Evolutionary conservation across 2,113 vertebrate species (phyloP), one percentile per base, ranked within the genome.

Genomic region (Eulemur macaco): DNA sequence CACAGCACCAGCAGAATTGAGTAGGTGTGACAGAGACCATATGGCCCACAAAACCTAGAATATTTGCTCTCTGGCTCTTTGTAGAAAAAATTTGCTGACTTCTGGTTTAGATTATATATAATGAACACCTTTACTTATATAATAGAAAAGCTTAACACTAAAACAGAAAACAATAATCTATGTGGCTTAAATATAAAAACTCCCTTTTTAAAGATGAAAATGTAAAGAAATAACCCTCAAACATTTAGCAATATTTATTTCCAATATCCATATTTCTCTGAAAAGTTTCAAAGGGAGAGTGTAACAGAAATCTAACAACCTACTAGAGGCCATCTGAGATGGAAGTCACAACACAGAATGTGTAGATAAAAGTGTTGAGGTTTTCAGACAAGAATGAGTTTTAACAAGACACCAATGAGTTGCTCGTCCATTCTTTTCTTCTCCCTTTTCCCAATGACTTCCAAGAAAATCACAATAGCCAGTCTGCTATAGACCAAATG

Each of bases 141-240:
- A 52, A 68, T 31, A 76, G 73, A 11, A 89, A 85, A 91, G 37
- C 31, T 68, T 39, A 86, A 64, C 4, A 10, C 6, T 85, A 60
- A 80, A 95, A 69, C 21, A 69, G 39, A 86, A 97, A 94, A 56
- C 25, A 73, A 31, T 95, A 37, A 69, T 58, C 42, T 58, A 42
- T 58, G 12, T 50, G 6, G 39, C 54, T 86, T 89, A 76, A 85
- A 34, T 81, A 93, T 27, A 45, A 94, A 96, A 84, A 29, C 1
- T 20, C 8, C 23, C 50, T 12, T 54, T 86, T 84, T 31, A 91
- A 88, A 94, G 29, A 42, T n/a, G 68, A 52, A 77, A 64, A 42
- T 50, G 13, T 56, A 58, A 81, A 86, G 18, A 84, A 81, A 71
- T 74, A 31, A 6, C 58, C 1, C 73, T 71, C 34, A 37, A 42